Evolutionary conservation across 2,113 vertebrate genomes (phyloP), one percentile per base, ranked within the genome.

Genomic region (Vombatus ursinus): DNA sequence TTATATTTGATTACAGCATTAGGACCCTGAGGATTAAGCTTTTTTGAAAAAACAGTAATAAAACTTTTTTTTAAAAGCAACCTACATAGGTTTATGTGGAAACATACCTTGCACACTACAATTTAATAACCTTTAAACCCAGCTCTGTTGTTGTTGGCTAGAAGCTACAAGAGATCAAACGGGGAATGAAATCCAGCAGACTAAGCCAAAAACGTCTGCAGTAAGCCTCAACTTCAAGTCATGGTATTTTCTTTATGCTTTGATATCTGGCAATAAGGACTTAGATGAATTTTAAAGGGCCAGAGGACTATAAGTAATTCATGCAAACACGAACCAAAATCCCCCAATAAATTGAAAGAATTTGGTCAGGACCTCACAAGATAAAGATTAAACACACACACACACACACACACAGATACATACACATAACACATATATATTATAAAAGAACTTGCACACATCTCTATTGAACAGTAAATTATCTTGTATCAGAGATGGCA

Each of bases 41-140:
- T 3, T 95, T 92, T 89, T 7, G 50, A 52, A 89, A 52, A 57
- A 49, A 90, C 90, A 90, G 92, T 8, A n/a, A 95, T 92, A 94
- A 97, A 96, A 91, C 0, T 31, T 11, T 47, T 26, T n/a, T 57
- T 50, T 16, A 22, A 37, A 37, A 44, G 77, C 61, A 10, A 91
- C 49, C 97, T 98, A 98, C 94, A 53, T 95, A 95, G 98, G 95
- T 97, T 98, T 98, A 98, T 98, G 98, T 98, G 98, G 98, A 98
- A 98, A 99, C 98, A 98, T 98, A 98, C 98, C 98, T 98, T 98
- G 98, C 96, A 97, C 98, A 98, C 98, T 97, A 98, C 98, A 98
- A 98, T 97, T 98, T 98, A 98, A 99, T 98, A 98, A 98, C 98
- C 98, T 98, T 98, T 98, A 98, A 98, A 98, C 98, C 97, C 98